Evolutionary conservation across 2,113 vertebrate genomes (phyloP).

Genomic region (Oriolus oriolus): DNA sequence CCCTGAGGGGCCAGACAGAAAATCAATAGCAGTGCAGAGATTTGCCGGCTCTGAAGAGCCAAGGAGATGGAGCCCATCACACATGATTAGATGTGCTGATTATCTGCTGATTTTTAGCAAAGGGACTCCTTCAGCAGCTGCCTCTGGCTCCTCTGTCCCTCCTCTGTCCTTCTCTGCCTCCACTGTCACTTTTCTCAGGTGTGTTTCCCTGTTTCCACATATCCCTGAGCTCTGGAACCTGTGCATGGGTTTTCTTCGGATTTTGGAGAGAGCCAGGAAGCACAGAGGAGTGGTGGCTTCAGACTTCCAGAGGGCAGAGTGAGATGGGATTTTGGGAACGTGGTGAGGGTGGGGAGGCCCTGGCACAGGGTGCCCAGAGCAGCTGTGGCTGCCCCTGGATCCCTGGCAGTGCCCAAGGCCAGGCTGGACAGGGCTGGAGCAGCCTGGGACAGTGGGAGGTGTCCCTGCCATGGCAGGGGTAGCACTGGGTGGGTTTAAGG

Average conservation of each 20-base stretch:
- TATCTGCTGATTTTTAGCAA: background rate
- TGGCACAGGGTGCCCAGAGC: background rate
- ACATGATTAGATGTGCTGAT: background rate
- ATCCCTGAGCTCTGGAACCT: background rate
- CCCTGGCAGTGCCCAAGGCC: background rate
- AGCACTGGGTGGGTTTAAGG: fast-evolving
- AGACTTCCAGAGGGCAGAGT: background rate
- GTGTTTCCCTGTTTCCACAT: background rate
- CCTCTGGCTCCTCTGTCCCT: background rate
- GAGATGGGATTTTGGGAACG: background rate
- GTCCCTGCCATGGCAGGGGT: background rate
- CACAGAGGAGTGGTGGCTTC: background rate
- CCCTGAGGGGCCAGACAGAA: background rate
- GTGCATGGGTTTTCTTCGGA: background rate
- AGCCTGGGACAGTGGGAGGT: fast-evolving
- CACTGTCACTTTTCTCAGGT: background rate
- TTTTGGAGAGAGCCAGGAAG: background rate
- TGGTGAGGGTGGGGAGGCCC: background rate
- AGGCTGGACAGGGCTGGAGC: background rate
- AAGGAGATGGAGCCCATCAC: background rate
- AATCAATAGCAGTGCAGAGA: conserved; percentile 31
- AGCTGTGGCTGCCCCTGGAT: background rate
- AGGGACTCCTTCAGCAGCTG: background rate
- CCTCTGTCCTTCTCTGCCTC: background rate
- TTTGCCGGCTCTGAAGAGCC: background rate